Evolutionary conservation across 2,113 vertebrate genomes (phyloP).

Genomic region (Calyptommatus sinebrachiatus): DNA sequence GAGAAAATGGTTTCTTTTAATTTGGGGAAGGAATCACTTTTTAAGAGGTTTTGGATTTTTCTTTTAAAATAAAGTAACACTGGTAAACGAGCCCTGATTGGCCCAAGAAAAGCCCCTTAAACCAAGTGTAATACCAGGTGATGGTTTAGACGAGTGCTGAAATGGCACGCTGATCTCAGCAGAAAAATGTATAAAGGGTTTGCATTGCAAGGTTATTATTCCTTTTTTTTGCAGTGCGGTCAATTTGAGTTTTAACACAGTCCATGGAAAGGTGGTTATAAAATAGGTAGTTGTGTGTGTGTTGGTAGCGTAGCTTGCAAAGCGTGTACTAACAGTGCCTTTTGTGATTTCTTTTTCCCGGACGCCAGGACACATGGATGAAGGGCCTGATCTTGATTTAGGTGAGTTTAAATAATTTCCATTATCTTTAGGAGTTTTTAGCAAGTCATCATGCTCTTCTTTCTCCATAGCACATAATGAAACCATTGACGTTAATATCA

Average conservation of each 20-base stretch:
- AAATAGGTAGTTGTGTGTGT: constrained; percentile 77
- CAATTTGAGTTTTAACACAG: constrained; percentile 65
- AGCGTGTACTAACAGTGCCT: constrained; percentile 66
- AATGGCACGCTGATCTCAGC: constrained; percentile 57
- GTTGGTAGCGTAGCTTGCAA: constrained; percentile 64
- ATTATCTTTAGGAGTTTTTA: accelerated
- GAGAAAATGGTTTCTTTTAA: constrained; percentile 76
- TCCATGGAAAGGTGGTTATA: constrained; percentile 61
- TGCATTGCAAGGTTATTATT: constrained; percentile 58
- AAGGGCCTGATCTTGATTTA: constrained; percentile 88
- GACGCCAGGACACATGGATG: constrained; percentile 85
- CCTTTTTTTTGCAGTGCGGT: constrained; percentile 63
- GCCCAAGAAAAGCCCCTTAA: constrained; percentile 60
- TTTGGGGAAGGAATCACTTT: constrained; percentile 68
- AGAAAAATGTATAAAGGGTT: constrained; percentile 50
- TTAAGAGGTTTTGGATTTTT: constrained; percentile 51
- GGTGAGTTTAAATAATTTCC: constrained; percentile 69
- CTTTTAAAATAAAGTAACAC: constrained; percentile 49
- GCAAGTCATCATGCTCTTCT: background rate
- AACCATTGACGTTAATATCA: background rate
- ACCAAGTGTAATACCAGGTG: constrained; percentile 59
- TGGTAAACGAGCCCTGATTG: constrained; percentile 66
- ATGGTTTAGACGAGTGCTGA: constrained; percentile 72
- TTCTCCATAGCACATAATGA: background rate
- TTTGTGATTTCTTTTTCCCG: constrained; percentile 70